Evolutionary conservation across 2,888 invertebrate species (phyloP), one percentile per base, ranked within the genome.

Genomic region (Eupithecia subumbrata): DNA sequence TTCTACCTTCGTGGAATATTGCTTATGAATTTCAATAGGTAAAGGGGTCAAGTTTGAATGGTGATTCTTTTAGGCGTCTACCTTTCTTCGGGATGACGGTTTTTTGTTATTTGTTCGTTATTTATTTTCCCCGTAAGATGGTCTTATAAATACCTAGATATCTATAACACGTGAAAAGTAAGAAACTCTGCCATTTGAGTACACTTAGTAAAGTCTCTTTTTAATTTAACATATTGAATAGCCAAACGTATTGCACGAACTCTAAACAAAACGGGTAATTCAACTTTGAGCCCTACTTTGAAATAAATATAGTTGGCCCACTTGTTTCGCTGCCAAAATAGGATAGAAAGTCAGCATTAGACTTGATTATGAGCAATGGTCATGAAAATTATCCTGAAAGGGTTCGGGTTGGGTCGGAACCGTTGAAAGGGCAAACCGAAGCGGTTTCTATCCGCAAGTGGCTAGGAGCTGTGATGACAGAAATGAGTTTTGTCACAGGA

Each of bases 21-120:
- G 40, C 66, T 67, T 67, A 67, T 67, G 66, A 67, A 67, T 67
- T 67, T 37, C 34, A 67, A 67, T 67, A 25, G 25, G 22, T 60
- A 67, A 67, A 67, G 66, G 66, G 66, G 37, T 67, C 66, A 22
- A 67, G 30, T 67, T 67, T 37, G 37, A 37, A 67, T 67, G 40
- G 37, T n/a, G 25, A 60, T 60, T 60, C 60, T 14, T 60, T 25
- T 12, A 22, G 22, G 56, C 56, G n/a, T 52, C 22, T 56, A 25
- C 60, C 60, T 60, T 56, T 60, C 60, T 22, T 25, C 60, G 60
- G 60, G n/a, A 56, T 14, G 60, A 60, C 12, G 60, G 60, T 25
- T 60, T 56, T 37, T 60, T 25, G 14, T 60, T 60, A 60, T 60
- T 22, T 60, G 12, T 25, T 60, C 12, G 22, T 60, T 60, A 25